Conservation (phyloP, 2,888 invertebrate species). For the Drosophila ustulata region DNA sequence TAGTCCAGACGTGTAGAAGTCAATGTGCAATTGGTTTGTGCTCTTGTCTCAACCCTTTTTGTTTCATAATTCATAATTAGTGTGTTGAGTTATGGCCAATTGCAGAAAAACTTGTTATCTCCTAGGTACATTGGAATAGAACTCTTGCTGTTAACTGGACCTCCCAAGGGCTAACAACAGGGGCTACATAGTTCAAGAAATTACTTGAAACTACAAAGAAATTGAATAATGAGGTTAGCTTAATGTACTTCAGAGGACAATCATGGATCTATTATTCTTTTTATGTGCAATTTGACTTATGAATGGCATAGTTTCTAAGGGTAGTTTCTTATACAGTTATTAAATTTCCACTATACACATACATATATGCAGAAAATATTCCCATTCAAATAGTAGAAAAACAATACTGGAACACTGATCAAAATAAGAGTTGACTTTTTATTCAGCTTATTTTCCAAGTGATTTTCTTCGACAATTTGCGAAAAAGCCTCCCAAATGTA, state of each 20-base stretch:
- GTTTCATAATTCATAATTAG: slow-evolving; percentile 72
- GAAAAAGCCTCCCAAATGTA: slow-evolving; percentile 16
- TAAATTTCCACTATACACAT: background rate
- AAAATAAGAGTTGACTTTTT: background rate
- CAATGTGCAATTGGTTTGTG: slow-evolving; percentile 69
- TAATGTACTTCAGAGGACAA: slow-evolving; percentile 51
- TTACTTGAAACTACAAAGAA: slow-evolving; percentile 47
- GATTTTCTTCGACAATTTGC: slow-evolving; percentile 26
- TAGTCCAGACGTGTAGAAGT: slow-evolving; percentile 60
- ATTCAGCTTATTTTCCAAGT: slow-evolving; percentile 1
- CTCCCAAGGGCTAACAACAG: slow-evolving; percentile 28
- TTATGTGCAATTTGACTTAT: slow-evolving; percentile 25
- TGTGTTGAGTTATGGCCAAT: slow-evolving; percentile 69
- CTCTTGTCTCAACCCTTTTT: slow-evolving; percentile 50
- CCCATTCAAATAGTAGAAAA: background rate
- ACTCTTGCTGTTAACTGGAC: slow-evolving; percentile 25
- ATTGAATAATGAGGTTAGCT: slow-evolving; percentile 58
- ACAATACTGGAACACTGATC: too few species aligned
- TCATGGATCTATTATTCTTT: slow-evolving; percentile 46
- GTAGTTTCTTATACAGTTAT: slow-evolving; percentile 6
- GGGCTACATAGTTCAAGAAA: slow-evolving; percentile 47
- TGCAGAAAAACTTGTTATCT: slow-evolving; percentile 69
- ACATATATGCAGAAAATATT: too few species aligned
- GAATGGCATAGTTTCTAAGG: slow-evolving; percentile 33
- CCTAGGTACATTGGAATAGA: slow-evolving; percentile 16